These are phyloP conservation scores for Melieria picta DNA, from an alignment of 2,888 invertebrate species.

Conservation along the genomic window DNA sequence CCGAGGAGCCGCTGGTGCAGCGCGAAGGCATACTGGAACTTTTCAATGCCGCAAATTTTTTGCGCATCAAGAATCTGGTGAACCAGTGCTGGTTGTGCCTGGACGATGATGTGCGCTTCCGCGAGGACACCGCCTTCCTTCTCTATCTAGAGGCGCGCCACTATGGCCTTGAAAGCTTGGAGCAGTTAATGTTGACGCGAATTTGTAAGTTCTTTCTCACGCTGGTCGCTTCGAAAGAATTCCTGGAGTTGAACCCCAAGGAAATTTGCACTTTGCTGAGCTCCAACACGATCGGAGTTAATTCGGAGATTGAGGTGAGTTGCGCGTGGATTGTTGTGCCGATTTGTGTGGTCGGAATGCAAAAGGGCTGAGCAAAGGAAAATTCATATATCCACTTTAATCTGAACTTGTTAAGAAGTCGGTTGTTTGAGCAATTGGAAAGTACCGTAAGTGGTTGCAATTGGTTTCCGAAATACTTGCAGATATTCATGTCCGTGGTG, in stretches of 20 bases:
- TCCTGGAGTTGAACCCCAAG: constrained; percentile 73
- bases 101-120: constrained; percentile 75
- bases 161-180: constrained; percentile 59
- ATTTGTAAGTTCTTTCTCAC: constrained; percentile 81
- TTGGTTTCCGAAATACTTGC: constrained; percentile 5
- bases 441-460: not conserved
- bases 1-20: constrained; percentile 73
- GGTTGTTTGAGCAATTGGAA: not conserved
- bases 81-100: constrained; percentile 83
- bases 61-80: constrained; percentile 78
- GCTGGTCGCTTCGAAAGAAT: constrained; percentile 79
- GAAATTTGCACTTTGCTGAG: constrained; percentile 75
- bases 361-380: no score
- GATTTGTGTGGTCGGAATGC: no score
- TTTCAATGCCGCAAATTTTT: constrained; percentile 76
- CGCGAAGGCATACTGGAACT: constrained; percentile 78
- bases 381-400: not conserved
- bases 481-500: constrained; percentile 82
- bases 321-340: not conserved
- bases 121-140: constrained; percentile 79
- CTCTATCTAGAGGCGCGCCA: constrained; percentile 73
- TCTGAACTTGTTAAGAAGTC: not conserved
- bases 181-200: constrained; percentile 69
- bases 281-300: constrained; percentile 79
- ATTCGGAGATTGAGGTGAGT: constrained; percentile 70